Evolutionary conservation across 2,888 invertebrate species (phyloP).

Genomic region (Entomobrya multifasciata): DNA sequence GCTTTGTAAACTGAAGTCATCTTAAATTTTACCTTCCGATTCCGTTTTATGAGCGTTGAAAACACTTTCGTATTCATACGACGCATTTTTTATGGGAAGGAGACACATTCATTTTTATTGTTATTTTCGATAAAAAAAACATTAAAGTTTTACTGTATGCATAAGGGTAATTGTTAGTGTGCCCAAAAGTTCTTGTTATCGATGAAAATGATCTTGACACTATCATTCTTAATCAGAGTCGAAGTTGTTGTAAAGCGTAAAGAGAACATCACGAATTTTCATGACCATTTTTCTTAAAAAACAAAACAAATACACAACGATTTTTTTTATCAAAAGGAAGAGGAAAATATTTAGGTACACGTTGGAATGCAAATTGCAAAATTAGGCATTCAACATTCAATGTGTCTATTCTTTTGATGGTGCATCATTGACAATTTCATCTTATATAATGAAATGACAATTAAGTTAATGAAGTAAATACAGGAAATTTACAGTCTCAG

Average conservation of each 20-base stretch:
- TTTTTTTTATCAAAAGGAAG: background rate
- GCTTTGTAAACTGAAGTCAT: no score
- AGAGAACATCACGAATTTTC: conserved; percentile 24
- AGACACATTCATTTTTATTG: no score
- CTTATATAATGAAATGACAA: background rate
- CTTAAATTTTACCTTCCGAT: no score
- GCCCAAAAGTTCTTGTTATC: conserved; percentile 31
- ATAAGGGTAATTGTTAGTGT: no score
- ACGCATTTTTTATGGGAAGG: no score
- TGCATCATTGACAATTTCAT: no score
- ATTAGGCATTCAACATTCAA: background rate
- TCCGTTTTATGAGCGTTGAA: no score
- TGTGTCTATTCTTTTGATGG: background rate
- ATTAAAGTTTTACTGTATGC: no score
- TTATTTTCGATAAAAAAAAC: no score
- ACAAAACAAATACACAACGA: background rate
- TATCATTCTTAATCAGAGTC: conserved; percentile 5
- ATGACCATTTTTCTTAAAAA: conserved; percentile 10
- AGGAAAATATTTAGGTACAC: conserved; percentile 14
- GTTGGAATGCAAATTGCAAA: background rate
- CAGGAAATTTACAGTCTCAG: no score
- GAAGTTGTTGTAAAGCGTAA: background rate
- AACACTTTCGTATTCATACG: no score
- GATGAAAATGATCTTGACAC: conserved; percentile 26
- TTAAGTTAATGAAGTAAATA: conserved; percentile 10